Base-by-base conservation (phyloP, 2,113 vertebrate genomes). In the Polyodon spathula region DNA sequence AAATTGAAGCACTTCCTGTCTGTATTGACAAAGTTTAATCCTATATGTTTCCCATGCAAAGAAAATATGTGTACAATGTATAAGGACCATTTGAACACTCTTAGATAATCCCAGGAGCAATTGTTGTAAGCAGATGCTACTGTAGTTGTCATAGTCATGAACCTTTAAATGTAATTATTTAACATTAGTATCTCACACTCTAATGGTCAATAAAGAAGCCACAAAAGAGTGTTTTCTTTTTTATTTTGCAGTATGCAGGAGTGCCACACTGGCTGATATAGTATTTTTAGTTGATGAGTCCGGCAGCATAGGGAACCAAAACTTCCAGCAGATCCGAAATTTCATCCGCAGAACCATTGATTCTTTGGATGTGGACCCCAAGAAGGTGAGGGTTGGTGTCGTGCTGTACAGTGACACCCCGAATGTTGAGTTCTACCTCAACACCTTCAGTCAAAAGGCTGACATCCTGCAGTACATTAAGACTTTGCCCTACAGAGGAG, bases 231-330 rank as follows among this genome's bases (percentile, higher is more conserved):
- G 2, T 39, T 15, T 51, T 5, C 6, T 40, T 41, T 6, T 67
- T 59, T 60, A 67, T 57, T 9, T 58, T 67, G 43, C 59, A 84
- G 80, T 40, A 14, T 84, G 79, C 53, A 63, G 42, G 1, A 61
- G 8, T 50, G 64, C 63, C 0, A 14, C 68, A 7, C 37, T 70
- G 4, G 68, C 77, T 39, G 86, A 88, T 1, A 44, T 88, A 0
- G 80, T 78, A 5, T 84, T 85, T 60, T 68, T 85, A 48, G 58
- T 86, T 59, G 82, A 86, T 51, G 63, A 65, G 37, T 72, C 72
- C 3, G 1, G 64, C 56, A 0, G 65, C 51, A 56, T 55, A 4
- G 48, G 15, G 63, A 58, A 61, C 68, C 15, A 66, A 41, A 17
- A 73, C 27, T 64, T 85, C 8, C 66, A 66, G 64, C 48, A 37